Conservation (phyloP, 2,888 invertebrate species). For the Eumerus sabulonum region DNA sequence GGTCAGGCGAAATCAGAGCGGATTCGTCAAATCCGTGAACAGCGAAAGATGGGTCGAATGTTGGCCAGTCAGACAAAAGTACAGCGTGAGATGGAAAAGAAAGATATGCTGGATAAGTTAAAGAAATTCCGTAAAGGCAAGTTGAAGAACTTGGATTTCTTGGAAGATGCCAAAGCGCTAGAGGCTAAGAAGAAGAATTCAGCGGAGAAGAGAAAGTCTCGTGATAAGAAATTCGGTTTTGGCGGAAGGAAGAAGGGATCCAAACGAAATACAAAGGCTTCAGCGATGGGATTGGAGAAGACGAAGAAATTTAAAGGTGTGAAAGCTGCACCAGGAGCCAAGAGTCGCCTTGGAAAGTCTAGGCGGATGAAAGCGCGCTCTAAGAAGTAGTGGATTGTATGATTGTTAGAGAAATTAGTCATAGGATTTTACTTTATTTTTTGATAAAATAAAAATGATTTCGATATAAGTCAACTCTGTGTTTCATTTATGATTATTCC, state of each 20-base stretch:
- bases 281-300: constrained; percentile 79
- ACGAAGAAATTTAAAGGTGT: constrained; percentile 70
- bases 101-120: constrained; percentile 93
- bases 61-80: constrained; percentile 90
- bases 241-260: constrained; percentile 96
- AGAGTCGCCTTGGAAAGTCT: constrained; percentile 82
- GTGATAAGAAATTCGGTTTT: constrained; percentile 94
- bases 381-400: constrained; percentile 70
- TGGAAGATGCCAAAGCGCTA: constrained; percentile 83
- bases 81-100: constrained; percentile 93
- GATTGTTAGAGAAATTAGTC: no score
- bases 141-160: constrained; percentile 88
- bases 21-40: constrained; percentile 91
- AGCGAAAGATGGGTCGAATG: constrained; percentile 95
- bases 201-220: constrained; percentile 82
- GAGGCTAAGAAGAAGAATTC: constrained; percentile 75
- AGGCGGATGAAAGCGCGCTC: constrained; percentile 77
- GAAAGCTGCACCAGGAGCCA: constrained; percentile 75
- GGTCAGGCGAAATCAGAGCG: constrained; percentile 93
- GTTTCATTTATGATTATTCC: no score
- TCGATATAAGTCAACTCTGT: no score
- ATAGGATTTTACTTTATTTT: no score
- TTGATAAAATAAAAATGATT: no score
- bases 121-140: constrained; percentile 95
- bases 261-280: constrained; percentile 92